Conservation (phyloP, 2,888 invertebrate genomes). For the Vandiemenella viatica region DNA sequence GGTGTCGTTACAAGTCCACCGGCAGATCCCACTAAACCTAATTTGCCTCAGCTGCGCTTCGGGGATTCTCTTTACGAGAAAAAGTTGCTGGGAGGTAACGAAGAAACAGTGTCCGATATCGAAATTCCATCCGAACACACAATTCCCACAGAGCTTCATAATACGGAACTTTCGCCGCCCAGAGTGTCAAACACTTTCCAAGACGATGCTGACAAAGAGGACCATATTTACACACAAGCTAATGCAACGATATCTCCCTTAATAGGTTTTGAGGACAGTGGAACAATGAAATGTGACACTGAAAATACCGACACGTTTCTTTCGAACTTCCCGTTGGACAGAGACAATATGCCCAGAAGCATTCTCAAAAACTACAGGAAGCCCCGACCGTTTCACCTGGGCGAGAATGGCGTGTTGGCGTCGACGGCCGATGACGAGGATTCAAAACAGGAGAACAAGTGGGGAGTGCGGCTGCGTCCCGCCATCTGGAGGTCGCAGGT, state of each 20-base stretch:
- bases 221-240: conserved; percentile 7
- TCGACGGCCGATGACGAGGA: background rate
- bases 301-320: background rate
- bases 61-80: conserved; percentile 39
- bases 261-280: background rate
- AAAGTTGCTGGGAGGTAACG: conserved; percentile 24
- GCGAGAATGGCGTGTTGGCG: background rate
- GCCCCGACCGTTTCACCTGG: conserved; percentile 8
- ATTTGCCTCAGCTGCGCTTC: conserved; percentile 46
- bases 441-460: conserved; percentile 21
- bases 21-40: conserved; percentile 28
- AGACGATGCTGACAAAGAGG: conserved; percentile 18
- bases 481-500: conserved; percentile 31
- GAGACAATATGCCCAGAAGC: conserved; percentile 7
- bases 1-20: conserved; percentile 20
- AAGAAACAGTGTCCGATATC: conserved; percentile 11
- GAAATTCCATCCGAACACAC: conserved; percentile 1
- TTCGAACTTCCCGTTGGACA: conserved; percentile 23
- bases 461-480: conserved; percentile 36
- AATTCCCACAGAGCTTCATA: background rate
- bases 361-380: conserved; percentile 13
- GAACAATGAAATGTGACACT: background rate
- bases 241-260: conserved; percentile 9
- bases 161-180: too few species aligned
- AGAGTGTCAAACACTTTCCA: conserved; percentile 14